Percentiles rank a stretch among this genome's conserved stretches.
phyloP scores from a whole-genome alignment of 1,140 invertebrate species.

The Diorhabda sublineata region DNA sequence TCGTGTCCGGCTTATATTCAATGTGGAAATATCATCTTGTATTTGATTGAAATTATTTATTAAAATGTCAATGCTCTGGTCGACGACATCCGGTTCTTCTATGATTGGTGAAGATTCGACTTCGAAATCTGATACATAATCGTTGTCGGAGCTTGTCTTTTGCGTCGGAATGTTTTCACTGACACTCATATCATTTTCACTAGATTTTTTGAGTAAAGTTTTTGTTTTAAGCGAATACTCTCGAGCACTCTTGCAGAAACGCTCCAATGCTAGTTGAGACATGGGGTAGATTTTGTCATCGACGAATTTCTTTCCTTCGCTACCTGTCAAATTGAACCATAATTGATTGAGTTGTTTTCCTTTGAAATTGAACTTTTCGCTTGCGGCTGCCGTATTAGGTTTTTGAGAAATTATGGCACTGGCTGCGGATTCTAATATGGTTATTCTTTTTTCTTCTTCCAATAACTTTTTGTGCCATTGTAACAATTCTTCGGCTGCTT shows the following conservation, averaged over 20 bases:
- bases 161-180: constrained; percentile 22
- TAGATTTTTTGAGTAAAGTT: background rate
- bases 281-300: constrained; percentile 32
- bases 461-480: constrained; percentile 45
- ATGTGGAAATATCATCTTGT: constrained; percentile 32
- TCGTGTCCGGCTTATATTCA: constrained; percentile 20
- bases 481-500: constrained; percentile 43
- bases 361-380: constrained; percentile 26
- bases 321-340: constrained; percentile 33
- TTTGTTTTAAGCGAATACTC: constrained; percentile 21
- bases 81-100: constrained; percentile 15
- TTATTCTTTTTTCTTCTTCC: constrained; percentile 44
- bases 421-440: constrained; percentile 40
- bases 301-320: constrained; percentile 30
- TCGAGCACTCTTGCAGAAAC: constrained; percentile 32
- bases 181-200: constrained; percentile 11
- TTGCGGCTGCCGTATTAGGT: constrained; percentile 15
- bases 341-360: constrained; percentile 34
- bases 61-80: constrained; percentile 30
- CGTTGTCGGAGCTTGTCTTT: constrained; percentile 13
- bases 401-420: constrained; percentile 38
- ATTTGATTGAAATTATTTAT: constrained; percentile 38
- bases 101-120: constrained; percentile 23
- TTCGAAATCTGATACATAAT: constrained; percentile 29
- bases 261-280: constrained; percentile 30